Evolutionary conservation across 2,888 invertebrate genomes (phyloP).

Genomic region (Bellardia bayeri): DNA sequence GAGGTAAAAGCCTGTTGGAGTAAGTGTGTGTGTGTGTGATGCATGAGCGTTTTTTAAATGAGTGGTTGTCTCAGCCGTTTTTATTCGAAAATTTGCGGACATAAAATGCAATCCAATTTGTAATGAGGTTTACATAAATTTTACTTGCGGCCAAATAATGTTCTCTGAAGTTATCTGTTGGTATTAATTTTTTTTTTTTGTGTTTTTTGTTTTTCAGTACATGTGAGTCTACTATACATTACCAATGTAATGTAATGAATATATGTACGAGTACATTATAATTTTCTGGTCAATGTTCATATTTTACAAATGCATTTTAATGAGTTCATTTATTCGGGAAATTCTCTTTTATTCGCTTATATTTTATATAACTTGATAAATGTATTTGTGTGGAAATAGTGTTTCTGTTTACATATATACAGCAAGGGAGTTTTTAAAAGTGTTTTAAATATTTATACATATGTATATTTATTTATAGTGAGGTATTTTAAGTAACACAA

Average conservation of each 20-base stretch:
- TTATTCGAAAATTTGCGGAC: slow-evolving; percentile 71
- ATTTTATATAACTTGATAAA: not conserved
- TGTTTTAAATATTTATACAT: not conserved
- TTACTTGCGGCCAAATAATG: slow-evolving; percentile 73
- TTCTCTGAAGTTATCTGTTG: slow-evolving; percentile 51
- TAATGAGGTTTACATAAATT: slow-evolving; percentile 76
- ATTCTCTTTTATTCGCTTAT: not conserved
- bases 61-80: slow-evolving; percentile 60
- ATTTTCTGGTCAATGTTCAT: slow-evolving; percentile 43
- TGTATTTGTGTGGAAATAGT: not conserved
- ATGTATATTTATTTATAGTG: no score
- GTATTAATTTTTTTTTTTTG: not conserved
- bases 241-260: slow-evolving; percentile 30
- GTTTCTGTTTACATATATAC: not conserved
- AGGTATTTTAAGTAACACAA: not conserved
- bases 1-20: no score
- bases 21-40: not conserved
- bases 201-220: not conserved
- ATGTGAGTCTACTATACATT: not conserved
- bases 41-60: slow-evolving; percentile 56
- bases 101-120: slow-evolving; percentile 75
- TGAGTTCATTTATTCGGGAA: slow-evolving; percentile 32
- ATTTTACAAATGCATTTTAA: slow-evolving; percentile 51
- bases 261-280: slow-evolving; percentile 42
- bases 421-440: not conserved